Evolutionary conservation across 2,797 vertebrate species (phyloP).

Genomic region (Taeniopygia guttata): DNA sequence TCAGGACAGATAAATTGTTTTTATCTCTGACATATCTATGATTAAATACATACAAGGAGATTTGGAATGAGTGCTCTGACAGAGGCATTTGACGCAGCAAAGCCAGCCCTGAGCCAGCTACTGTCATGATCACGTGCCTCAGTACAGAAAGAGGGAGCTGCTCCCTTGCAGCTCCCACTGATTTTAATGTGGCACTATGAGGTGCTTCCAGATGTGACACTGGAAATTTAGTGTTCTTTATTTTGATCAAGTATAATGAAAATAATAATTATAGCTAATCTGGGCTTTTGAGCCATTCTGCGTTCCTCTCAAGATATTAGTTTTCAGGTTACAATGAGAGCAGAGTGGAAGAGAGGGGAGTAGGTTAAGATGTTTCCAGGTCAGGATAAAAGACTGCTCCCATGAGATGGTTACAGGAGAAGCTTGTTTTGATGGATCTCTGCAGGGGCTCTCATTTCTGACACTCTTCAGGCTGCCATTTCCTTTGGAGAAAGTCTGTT

Average conservation of each 20-base stretch:
- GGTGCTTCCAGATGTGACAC: background rate
- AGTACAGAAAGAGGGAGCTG: background rate
- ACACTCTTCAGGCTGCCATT: slow-evolving; percentile 6
- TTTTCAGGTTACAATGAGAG: background rate
- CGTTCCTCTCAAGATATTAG: background rate
- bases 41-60: slow-evolving; percentile 31
- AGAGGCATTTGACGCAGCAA: background rate
- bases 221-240: background rate
- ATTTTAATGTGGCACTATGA: background rate
- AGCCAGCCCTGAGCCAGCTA: background rate
- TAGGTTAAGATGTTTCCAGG: background rate
- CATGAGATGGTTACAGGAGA: background rate
- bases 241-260: background rate
- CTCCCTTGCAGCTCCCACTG: background rate
- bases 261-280: background rate
- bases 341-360: background rate
- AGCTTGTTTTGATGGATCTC: slow-evolving; percentile 43
- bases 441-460: slow-evolving; percentile 38
- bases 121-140: background rate
- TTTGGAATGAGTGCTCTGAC: background rate
- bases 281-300: background rate
- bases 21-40: background rate
- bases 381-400: background rate
- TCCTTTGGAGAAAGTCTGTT: slow-evolving; percentile 41
- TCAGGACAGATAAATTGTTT: background rate